Conservation (phyloP, 2,888 invertebrate species). For the Lomographa bimaculata region DNA sequence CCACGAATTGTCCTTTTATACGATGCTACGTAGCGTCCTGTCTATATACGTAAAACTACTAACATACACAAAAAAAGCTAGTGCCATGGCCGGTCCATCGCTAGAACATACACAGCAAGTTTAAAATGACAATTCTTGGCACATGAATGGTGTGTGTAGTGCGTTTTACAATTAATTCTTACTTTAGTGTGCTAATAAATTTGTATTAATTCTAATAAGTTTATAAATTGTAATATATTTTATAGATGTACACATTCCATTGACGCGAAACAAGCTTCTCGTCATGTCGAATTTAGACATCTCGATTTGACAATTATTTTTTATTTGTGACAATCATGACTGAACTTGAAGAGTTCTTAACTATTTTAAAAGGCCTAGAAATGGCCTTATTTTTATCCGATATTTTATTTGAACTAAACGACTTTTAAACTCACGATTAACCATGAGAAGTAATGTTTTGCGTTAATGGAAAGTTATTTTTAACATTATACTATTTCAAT, state of each 20-base stretch:
- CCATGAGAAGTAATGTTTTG: slow-evolving; percentile 70
- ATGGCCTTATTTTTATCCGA: too few species aligned
- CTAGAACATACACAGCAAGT: slow-evolving; percentile 10
- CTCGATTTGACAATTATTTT: too few species aligned
- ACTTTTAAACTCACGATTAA: too few species aligned
- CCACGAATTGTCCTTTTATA: slow-evolving; percentile 50
- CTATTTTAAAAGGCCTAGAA: slow-evolving; percentile 4
- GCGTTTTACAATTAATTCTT: slow-evolving; percentile 75
- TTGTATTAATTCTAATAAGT: slow-evolving; percentile 75
- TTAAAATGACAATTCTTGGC: slow-evolving; percentile 62
- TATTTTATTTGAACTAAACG: too few species aligned
- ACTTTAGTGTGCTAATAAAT: slow-evolving; percentile 82
- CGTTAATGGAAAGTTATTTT: slow-evolving; percentile 70
- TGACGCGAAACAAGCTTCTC: slow-evolving; percentile 76
- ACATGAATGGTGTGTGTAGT: slow-evolving; percentile 57
- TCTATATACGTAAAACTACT: slow-evolving; percentile 32
- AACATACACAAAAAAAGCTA: slow-evolving; percentile 18
- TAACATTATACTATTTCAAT: slow-evolving; percentile 62
- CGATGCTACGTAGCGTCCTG: slow-evolving; percentile 19
- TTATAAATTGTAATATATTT: slow-evolving; percentile 77
- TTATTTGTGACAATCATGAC: slow-evolving; percentile 24
- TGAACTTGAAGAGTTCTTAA: slow-evolving; percentile 22
- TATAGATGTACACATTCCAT: slow-evolving; percentile 75
- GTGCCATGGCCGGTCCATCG: slow-evolving; percentile 47
- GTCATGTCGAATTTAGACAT: slow-evolving; percentile 16